Percentiles rank a stretch among this genome's conserved stretches.
These are phyloP conservation scores for Channa argus DNA, from an alignment of 2,113 vertebrate species.

Conservation along the genomic window DNA sequence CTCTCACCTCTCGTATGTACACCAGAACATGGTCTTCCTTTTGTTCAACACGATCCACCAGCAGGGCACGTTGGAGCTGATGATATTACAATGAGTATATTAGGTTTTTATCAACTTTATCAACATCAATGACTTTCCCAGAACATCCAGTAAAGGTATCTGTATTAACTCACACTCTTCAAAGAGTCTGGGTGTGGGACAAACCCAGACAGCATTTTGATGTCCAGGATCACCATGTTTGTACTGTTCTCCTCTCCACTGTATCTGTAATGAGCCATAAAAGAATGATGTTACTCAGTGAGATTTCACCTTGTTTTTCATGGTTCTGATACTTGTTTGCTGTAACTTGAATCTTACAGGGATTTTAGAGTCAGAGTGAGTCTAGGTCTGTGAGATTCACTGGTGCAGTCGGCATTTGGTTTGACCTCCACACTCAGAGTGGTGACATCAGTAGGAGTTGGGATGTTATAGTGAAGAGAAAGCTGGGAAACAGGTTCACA, in stretches of 20 bases:
- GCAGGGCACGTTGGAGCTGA: constrained; percentile 47
- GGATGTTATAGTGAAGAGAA: constrained; percentile 74
- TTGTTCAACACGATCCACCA: constrained; percentile 73
- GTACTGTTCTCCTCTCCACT: constrained; percentile 23
- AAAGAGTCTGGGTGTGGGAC: constrained; percentile 48
- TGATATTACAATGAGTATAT: too few species aligned
- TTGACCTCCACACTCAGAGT: constrained; percentile 42
- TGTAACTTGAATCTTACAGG: constrained; percentile 33
- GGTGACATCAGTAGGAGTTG: constrained; percentile 41
- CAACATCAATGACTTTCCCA: too few species aligned
- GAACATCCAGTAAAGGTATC: too few species aligned
- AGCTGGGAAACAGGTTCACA: constrained; percentile 49
- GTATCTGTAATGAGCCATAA: constrained; percentile 37
- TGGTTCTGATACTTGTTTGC: too few species aligned
- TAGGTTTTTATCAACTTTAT: too few species aligned
- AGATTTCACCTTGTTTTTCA: too few species aligned
- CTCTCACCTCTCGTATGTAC: constrained; percentile 73
- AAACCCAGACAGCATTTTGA: constrained; percentile 79
- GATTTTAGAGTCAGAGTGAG: constrained; percentile 18
- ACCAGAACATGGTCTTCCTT: constrained; percentile 67
- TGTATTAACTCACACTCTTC: constrained; percentile 7
- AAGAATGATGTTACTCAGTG: too few species aligned
- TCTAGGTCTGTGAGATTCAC: not conserved
- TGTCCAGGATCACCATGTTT: constrained; percentile 79
- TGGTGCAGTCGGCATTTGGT: constrained; percentile 22